phyloP scores from a whole-genome alignment of 2,797 vertebrate genomes.

The Coregonus ussuriensis region DNA sequence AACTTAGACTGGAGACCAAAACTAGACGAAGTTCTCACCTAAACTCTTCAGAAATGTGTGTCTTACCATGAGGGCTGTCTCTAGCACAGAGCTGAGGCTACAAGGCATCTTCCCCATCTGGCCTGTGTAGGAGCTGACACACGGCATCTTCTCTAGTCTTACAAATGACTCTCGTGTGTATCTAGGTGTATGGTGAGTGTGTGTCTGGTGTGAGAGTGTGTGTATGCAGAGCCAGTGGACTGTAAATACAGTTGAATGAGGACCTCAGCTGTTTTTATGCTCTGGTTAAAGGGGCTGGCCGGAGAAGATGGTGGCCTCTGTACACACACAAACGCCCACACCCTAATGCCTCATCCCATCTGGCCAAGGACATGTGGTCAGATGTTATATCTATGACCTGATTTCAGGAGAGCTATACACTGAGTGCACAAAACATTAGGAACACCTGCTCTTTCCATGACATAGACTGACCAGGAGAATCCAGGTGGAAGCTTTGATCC shows the following conservation, averaged over 20 bases:
- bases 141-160: conserved; percentile 66
- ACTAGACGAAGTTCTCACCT: too few relatives aligned
- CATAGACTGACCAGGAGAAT: too few relatives aligned
- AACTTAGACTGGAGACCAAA: neutral
- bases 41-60: neutral
- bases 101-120: conserved; percentile 63
- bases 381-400: neutral
- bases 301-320: conserved; percentile 48
- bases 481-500: too few relatives aligned
- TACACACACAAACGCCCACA: conserved; percentile 46
- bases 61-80: conserved; percentile 42
- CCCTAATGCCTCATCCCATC: conserved; percentile 54
- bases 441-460: too few relatives aligned
- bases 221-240: conserved; percentile 55
- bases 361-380: conserved; percentile 11
- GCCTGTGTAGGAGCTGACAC: conserved; percentile 55
- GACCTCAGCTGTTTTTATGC: conserved; percentile 64
- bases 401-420: conserved; percentile 34
- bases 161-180: conserved; percentile 31
- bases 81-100: conserved; percentile 58
- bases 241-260: conserved; percentile 49
- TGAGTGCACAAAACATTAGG: conserved; percentile 22
- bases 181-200: conserved; percentile 50
- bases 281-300: conserved; percentile 63
- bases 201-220: conserved; percentile 28